Evolutionary conservation across 2,888 invertebrate genomes (phyloP).

Genomic region (Napeogenes sylphis): DNA sequence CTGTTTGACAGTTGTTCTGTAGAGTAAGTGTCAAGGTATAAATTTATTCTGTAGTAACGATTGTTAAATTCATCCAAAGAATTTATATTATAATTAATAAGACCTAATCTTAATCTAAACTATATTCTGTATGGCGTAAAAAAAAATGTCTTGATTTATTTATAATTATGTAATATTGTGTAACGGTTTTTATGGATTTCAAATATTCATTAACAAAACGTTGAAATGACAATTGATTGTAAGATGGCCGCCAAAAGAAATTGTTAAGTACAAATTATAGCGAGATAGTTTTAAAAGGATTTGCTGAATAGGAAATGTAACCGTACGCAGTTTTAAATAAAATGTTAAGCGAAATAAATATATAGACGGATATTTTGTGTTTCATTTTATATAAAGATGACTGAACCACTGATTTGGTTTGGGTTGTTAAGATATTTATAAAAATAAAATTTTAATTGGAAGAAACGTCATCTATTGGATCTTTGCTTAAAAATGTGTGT

Average conservation of each 20-base stretch:
- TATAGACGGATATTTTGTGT: constrained; percentile 57
- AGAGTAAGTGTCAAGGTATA: too few species aligned
- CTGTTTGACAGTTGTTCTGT: too few species aligned
- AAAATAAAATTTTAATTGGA: too few species aligned
- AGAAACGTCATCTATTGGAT: too few species aligned
- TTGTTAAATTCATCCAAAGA: too few species aligned
- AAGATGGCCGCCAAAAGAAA: constrained; percentile 36
- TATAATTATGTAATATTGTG: background rate
- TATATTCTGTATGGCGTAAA: background rate
- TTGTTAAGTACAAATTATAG: constrained; percentile 71
- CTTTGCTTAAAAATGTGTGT: background rate
- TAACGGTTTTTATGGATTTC: background rate
- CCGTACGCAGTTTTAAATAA: constrained; percentile 50
- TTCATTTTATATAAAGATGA: constrained; percentile 26
- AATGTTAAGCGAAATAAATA: constrained; percentile 64
- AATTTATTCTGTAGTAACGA: too few species aligned
- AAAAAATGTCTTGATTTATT: background rate
- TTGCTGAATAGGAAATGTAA: constrained; percentile 43
- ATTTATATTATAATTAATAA: too few species aligned
- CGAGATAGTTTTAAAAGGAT: constrained; percentile 39
- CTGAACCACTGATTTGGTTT: too few species aligned
- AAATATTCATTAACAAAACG: constrained; percentile 18
- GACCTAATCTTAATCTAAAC: too few species aligned
- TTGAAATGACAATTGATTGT: constrained; percentile 9
- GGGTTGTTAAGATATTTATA: too few species aligned